Conservation (phyloP, 2,888 invertebrate genomes). For the Mayetiola destructor region DNA sequence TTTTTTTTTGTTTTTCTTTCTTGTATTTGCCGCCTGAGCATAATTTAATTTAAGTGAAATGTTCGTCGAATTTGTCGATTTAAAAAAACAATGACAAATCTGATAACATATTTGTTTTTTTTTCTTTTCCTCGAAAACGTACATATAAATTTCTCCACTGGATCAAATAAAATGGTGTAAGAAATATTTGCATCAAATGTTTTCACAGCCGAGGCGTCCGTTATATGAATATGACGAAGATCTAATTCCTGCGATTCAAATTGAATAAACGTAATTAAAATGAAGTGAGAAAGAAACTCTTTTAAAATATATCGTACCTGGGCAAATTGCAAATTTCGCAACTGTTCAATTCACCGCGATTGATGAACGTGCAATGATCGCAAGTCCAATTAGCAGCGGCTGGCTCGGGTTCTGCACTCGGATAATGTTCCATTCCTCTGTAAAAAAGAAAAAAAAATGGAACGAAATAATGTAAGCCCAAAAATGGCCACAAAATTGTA, state of each 20-base stretch:
- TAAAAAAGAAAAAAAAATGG: background rate
- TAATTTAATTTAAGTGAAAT: constrained; percentile 1
- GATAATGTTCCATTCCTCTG: background rate
- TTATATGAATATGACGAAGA: too few species aligned
- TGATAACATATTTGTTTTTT: too few species aligned
- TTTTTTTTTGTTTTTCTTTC: too few species aligned
- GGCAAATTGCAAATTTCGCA: constrained; percentile 93
- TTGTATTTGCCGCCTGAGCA: background rate
- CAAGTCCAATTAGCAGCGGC: constrained; percentile 64
- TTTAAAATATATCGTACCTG: background rate
- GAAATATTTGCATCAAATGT: background rate
- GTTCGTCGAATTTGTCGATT: constrained; percentile 2
- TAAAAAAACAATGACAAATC: too few species aligned
- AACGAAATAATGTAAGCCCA: background rate
- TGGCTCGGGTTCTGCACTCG: constrained; percentile 28
- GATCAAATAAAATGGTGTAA: too few species aligned
- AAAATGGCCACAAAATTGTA: too few species aligned
- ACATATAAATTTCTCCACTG: too few species aligned
- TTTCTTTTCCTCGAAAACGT: too few species aligned
- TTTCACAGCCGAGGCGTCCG: background rate
- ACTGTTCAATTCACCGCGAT: constrained; percentile 53
- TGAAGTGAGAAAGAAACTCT: too few species aligned
- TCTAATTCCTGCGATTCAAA: too few species aligned
- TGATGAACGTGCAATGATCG: constrained; percentile 85
- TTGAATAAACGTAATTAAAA: too few species aligned